Base-by-base conservation (phyloP, 2,797 vertebrate species). In the Picus viridis region DNA sequence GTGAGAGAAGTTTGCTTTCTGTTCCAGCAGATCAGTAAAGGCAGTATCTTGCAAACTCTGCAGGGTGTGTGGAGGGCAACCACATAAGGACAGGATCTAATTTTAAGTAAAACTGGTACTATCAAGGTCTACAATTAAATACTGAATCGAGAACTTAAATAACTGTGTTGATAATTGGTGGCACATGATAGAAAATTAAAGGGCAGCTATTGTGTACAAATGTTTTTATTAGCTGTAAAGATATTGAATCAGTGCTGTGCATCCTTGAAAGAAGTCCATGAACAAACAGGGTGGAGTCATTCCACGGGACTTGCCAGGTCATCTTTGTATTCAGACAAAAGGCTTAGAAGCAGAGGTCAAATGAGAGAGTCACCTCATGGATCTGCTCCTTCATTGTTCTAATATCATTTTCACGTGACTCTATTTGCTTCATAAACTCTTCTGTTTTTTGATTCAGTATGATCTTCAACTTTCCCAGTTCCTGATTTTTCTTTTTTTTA, bases 391-490 rank as follows among this genome's bases (percentile, higher is more conserved):
- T 98, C 98, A 98, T 98, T 90, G 86, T 95, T 58, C 94, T 98
- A 88, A 98, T 98, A 70, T 98, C 98, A 2, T 98, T 98, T 92
- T 98, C 98, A 39, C 97, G 98, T n/a, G 98, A 98, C 83, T 98
- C 98, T n/a, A 97, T 98, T 96, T 98, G 98, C 72, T 98, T 98
- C 96, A 98, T 98, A 80, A 98, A 93, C 23, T 99, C 98, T 13
- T 97, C 98, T 92, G 98, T 97, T 97, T 98, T 99, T 94, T 98
- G 98, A 94, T 98, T 98, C 22, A 98, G 96, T 77, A 99, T 96
- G 96, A 98, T 98, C 93, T 98, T 98, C 27, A 94, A 89, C 64
- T 91, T 93, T 79, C 83, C 89, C 41, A 96, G 88, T 39, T 96
- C 89, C 57, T 88, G 86, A 73, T 96, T 96, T 95, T 92, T 92